Evolutionary conservation across 37 sponge, comb jelly and placozoan genomes (phyloP).

Genomic region (Halichondria panicea): DNA sequence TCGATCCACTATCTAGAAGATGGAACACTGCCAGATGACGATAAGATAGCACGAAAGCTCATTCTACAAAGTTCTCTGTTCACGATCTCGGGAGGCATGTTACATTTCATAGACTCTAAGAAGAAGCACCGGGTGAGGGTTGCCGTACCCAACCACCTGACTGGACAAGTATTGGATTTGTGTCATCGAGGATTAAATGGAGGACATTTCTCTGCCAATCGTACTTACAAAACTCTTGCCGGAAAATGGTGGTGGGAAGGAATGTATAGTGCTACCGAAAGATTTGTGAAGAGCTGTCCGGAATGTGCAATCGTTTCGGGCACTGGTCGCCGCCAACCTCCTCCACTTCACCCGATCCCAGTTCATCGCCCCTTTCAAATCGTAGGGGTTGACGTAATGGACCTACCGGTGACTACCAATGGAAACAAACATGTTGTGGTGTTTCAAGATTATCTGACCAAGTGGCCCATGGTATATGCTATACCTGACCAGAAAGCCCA

Average conservation of each 20-base stretch:
- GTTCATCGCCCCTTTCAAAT: slow-evolving; percentile 42
- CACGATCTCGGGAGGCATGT: slow-evolving; percentile 11
- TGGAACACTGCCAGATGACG: slow-evolving; percentile 30
- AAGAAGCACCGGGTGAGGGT: slow-evolving; percentile 16
- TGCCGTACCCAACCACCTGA: slow-evolving; percentile 42
- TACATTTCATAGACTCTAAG: slow-evolving; percentile 35
- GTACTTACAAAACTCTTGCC: slow-evolving; percentile 15
- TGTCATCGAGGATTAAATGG: slow-evolving; percentile 21
- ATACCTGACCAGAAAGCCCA: too few relatives aligned
- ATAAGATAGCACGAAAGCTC: slow-evolving; percentile 13
- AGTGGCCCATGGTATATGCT: too few relatives aligned
- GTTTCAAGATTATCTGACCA: too few relatives aligned
- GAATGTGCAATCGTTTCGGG: slow-evolving; percentile 27
- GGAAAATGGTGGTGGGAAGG: slow-evolving; percentile 49
- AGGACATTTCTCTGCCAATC: slow-evolving; percentile 49
- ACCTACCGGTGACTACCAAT: too few relatives aligned
- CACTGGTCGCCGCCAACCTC: slow-evolving; percentile 1
- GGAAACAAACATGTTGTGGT: too few relatives aligned
- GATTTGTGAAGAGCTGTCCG: slow-evolving; percentile 38
- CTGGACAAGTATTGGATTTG: not conserved
- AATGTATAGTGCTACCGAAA: slow-evolving; percentile 25
- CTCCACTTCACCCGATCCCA: slow-evolving; percentile 50
- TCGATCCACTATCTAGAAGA: slow-evolving; percentile 8
- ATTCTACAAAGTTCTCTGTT: slow-evolving; percentile 20
- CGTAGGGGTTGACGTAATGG: too few relatives aligned